phyloP scores from a whole-genome alignment of 1,140 invertebrate genomes.

The Rhagoletis pomonella region DNA sequence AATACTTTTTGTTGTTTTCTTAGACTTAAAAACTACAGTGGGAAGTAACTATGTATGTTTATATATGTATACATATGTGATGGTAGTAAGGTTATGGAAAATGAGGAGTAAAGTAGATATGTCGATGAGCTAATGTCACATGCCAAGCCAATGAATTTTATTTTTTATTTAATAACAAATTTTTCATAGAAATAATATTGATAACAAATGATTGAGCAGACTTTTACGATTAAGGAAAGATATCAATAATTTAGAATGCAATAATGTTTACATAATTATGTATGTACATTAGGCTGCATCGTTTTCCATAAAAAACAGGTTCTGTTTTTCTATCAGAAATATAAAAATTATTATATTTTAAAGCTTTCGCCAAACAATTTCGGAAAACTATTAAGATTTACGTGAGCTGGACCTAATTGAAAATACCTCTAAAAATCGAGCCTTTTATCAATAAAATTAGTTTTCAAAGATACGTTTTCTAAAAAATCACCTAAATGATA shows the following conservation, averaged over 20 bases:
- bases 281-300: no score
- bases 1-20: constrained; percentile 12
- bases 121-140: not conserved
- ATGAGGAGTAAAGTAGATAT: not conserved
- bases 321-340: no score
- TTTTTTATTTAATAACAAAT: not conserved
- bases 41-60: not conserved
- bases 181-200: not conserved
- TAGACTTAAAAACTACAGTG: not conserved
- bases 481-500: no score
- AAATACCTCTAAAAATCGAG: no score
- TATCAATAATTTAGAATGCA: constrained; percentile 1
- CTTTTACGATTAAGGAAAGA: not conserved
- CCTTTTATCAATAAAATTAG: no score
- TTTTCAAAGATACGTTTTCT: no score
- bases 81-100: not conserved
- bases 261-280: not conserved
- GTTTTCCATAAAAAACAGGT: no score
- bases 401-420: no score
- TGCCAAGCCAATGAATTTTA: constrained; percentile 3
- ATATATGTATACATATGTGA: not conserved
- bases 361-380: no score
- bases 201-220: not conserved
- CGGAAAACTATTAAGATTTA: no score
- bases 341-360: no score